These are phyloP conservation scores for Sphyrna mokarran DNA, from an alignment of 2,113 vertebrate species.

Conservation along the genomic window DNA sequence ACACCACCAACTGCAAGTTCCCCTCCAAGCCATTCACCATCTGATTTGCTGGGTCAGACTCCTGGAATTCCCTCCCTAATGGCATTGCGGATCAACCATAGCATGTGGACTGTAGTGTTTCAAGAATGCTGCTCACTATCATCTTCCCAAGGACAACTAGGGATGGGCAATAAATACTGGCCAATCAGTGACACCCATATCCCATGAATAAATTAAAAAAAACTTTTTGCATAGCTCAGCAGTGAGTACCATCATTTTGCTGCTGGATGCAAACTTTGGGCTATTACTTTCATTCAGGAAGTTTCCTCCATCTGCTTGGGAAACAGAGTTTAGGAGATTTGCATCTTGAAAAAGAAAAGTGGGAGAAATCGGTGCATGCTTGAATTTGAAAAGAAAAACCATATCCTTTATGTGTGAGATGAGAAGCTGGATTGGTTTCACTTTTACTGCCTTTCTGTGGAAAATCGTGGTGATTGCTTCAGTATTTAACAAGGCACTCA, in stretches of 20 bases:
- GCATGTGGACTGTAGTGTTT: no score
- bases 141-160: no score
- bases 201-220: no score
- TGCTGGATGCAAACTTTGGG: not conserved
- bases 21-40: no score
- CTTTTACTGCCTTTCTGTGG: not conserved
- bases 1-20: no score
- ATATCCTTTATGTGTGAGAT: not conserved
- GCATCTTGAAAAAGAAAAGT: not conserved
- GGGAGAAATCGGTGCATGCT: not conserved
- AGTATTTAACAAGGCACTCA: constrained; percentile 23
- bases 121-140: no score
- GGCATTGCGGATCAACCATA: no score
- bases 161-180: no score
- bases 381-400: not conserved
- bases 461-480: not conserved
- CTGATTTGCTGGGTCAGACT: no score
- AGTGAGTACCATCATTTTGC: not conserved
- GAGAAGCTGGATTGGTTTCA: not conserved
- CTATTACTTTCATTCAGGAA: not conserved
- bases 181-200: no score
- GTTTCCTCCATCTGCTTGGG: not conserved
- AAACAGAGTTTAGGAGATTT: not conserved
- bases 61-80: no score
- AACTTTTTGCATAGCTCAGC: not conserved